Evolutionary conservation across 2,888 invertebrate genomes (phyloP), one percentile per base, ranked within the genome.

Genomic region (Steinernema scapterisci): DNA sequence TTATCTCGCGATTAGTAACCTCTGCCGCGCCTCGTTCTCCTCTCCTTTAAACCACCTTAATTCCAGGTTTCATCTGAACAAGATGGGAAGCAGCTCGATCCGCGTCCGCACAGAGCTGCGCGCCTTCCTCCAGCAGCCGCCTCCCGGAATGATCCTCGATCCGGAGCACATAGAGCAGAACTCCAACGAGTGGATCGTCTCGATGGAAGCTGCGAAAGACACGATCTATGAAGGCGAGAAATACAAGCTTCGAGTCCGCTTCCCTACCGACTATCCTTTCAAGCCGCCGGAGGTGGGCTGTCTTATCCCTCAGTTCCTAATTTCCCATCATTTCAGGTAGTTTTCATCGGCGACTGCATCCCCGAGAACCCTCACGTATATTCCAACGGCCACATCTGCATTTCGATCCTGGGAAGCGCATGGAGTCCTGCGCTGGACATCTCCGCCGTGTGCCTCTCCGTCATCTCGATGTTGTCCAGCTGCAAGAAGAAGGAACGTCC

Each of bases 351-450:
- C 13, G 63, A 63, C 27, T 38, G 38, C 31, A 63, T 63, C 2
- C 63, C 63, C 31, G 27, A 38, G 31, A 63, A 63, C 25, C 63
- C 63, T 7, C 63, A 63, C 63, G 63, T 63, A 16, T 63, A 63
- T 27, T 63, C 63, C 31, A 63, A 63, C 63, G 63, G 63, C 38
- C 63, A 63, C 38, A 63, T 63, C 27, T 63, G 63, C 38, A 63
- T 63, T n/a, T 63, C 63, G 38, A 63, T 63, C 38, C 63, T 63
- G 7, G 63, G 63, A 13, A 38, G 27, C 31, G 63, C 27, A 1
- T 63, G 63, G 63, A 63, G 63, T 13, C 63, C 63, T n/a, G 38
- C 63, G 3, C 38, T 63, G 31, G 63, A 63, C 63, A 63, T 63
- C 13, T 27, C 25, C 1, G 63, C 63, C 38, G 19, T 63, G 16